Conservation (phyloP, 2,888 invertebrate genomes). For the Theodoxus fluviatilis region DNA sequence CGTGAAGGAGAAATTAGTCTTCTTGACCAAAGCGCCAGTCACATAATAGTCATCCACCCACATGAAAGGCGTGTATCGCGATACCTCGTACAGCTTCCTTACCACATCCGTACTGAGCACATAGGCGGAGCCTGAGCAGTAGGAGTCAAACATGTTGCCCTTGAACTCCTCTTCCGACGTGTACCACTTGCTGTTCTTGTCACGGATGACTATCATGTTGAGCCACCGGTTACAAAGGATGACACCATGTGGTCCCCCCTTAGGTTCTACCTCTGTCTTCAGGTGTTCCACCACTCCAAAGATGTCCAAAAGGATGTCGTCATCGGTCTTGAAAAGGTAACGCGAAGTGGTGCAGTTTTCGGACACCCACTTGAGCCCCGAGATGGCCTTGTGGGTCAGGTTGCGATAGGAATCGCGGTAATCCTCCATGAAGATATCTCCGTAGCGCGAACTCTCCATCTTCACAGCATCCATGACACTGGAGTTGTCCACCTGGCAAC, state of each 20-base stretch:
- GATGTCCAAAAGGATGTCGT: slow-evolving; percentile 67
- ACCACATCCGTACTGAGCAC: slow-evolving; percentile 75
- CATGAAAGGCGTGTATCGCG: slow-evolving; percentile 76
- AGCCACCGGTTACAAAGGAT: slow-evolving; percentile 64
- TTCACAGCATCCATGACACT: slow-evolving; percentile 46
- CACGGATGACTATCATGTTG: slow-evolving; percentile 64
- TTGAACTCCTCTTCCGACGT: slow-evolving; percentile 63
- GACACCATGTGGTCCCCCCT: slow-evolving; percentile 36
- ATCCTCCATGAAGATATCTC: slow-evolving; percentile 63
- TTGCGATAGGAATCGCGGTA: slow-evolving; percentile 66
- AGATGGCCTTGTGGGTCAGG: slow-evolving; percentile 67
- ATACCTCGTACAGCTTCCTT: slow-evolving; percentile 70
- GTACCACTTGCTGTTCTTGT: slow-evolving; percentile 66
- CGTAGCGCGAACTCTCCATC: slow-evolving; percentile 55
- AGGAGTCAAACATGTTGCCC: slow-evolving; percentile 63
- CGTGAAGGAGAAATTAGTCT: slow-evolving; percentile 48
- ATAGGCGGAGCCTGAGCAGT: slow-evolving; percentile 67
- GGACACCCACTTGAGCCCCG: slow-evolving; percentile 65
- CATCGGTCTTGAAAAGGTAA: slow-evolving; percentile 67
- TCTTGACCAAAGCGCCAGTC: slow-evolving; percentile 76
- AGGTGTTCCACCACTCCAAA: slow-evolving; percentile 62
- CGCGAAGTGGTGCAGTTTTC: slow-evolving; percentile 58
- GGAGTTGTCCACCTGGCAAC: slow-evolving; percentile 41
- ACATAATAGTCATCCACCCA: slow-evolving; percentile 92
- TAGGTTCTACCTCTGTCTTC: slow-evolving; percentile 31